Conservation (phyloP, 2,888 invertebrate genomes). For the Heliconius charithonia region DNA sequence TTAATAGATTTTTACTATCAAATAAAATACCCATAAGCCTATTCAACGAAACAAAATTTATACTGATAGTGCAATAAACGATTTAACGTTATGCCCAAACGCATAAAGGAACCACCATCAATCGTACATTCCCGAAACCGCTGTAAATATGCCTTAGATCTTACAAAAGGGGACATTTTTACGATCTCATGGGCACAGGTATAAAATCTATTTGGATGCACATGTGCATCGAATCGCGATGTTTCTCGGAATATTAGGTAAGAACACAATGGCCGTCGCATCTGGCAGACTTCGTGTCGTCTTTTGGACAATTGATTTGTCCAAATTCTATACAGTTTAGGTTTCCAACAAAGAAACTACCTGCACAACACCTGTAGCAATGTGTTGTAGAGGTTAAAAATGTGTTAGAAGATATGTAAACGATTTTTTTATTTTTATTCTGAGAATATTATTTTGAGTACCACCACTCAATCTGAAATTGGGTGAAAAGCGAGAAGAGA, state of each 20-base stretch:
- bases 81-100: constrained; percentile 20
- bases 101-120: constrained; percentile 33
- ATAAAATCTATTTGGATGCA: constrained; percentile 57
- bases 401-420: neutral
- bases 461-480: too few relatives aligned
- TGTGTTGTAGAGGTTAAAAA: neutral
- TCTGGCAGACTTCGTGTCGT: constrained; percentile 78
- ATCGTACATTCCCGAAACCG: constrained; percentile 30
- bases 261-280: constrained; percentile 63
- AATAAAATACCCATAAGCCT: neutral
- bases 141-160: constrained; percentile 37
- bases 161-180: constrained; percentile 38
- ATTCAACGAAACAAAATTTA: constrained; percentile 10
- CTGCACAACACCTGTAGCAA: constrained; percentile 19
- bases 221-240: constrained; percentile 63
- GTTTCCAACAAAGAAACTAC: constrained; percentile 24
- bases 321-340: constrained; percentile 24
- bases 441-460: too few relatives aligned
- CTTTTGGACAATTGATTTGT: constrained; percentile 55
- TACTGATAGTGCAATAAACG: constrained; percentile 9
- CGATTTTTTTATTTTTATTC: neutral
- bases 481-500: too few relatives aligned
- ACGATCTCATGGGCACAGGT: constrained; percentile 57
- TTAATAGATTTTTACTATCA: constrained; percentile 5
- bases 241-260: constrained; percentile 62